Percentiles rank a stretch among this genome's conserved stretches.
Conservation (phyloP, 1,140 invertebrate species). For the Drosophila sulfurigaster region DNA sequence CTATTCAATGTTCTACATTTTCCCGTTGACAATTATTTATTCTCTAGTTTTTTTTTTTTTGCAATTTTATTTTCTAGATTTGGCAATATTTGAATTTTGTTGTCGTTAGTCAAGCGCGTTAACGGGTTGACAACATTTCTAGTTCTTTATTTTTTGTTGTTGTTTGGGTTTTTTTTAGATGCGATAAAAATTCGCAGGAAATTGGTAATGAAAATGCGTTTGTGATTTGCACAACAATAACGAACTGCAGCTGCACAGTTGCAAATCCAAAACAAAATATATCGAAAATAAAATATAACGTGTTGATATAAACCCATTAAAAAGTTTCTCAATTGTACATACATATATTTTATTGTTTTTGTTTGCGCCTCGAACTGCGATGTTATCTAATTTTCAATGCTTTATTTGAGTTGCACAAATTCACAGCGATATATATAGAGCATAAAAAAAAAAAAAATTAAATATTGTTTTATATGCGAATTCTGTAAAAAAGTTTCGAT, state of each 20-base stretch:
- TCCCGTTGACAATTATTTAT: too few species aligned
- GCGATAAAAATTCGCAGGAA: slow-evolving; percentile 25
- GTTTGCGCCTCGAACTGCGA: too few species aligned
- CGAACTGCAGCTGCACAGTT: slow-evolving; percentile 1
- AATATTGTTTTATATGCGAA: slow-evolving; percentile 18
- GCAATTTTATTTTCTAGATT: slow-evolving; percentile 10
- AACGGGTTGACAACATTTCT: slow-evolving; percentile 32
- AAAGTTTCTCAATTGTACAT: slow-evolving; percentile 41
- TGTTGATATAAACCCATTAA: slow-evolving; percentile 47
- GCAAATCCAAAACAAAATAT: neutral
- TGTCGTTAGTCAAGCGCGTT: slow-evolving; percentile 10
- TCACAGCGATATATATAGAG: slow-evolving; percentile 3
- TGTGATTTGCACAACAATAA: slow-evolving; percentile 41
- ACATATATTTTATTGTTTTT: neutral
- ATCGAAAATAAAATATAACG: neutral
- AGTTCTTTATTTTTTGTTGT: too few species aligned
- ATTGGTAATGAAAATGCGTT: slow-evolving; percentile 45
- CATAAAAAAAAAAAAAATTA: neutral
- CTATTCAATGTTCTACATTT: too few species aligned
- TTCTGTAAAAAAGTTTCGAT: neutral
- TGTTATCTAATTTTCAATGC: slow-evolving; percentile 6
- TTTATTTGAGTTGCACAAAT: slow-evolving; percentile 11
- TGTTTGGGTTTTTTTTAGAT: neutral
- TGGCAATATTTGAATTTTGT: slow-evolving; percentile 16
- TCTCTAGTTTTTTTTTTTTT: neutral